Conservation (phyloP, 2,888 invertebrate genomes). For the Lasioglossum malachurum region DNA sequence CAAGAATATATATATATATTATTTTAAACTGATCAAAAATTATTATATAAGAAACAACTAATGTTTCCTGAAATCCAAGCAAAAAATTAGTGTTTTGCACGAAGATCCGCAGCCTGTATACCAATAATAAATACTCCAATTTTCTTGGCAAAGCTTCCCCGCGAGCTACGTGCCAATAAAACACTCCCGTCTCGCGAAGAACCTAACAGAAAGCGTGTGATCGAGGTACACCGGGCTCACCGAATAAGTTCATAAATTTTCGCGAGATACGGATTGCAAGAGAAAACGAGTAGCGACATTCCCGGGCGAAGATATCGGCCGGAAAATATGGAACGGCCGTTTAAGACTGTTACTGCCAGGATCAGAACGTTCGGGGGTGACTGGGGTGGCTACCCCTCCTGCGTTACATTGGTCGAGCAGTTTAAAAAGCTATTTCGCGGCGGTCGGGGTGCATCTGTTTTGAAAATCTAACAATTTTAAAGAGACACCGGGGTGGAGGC, state of each 20-base stretch:
- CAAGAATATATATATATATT: neutral
- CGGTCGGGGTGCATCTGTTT: conserved; percentile 80
- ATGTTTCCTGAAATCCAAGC: neutral
- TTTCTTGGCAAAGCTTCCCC: neutral
- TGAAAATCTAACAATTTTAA: conserved; percentile 75
- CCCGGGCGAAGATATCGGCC: conserved; percentile 71
- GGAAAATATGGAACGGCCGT: conserved; percentile 79
- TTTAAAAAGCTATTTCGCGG: conserved; percentile 81
- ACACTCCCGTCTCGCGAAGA: neutral
- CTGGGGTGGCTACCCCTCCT: conserved; percentile 60
- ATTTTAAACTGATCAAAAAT: neutral
- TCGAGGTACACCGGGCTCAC: neutral
- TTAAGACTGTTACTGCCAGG: conserved; percentile 80
- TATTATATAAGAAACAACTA: neutral
- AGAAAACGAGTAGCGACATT: conserved; percentile 7
- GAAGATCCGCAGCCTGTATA: neutral
- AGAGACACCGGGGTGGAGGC: conserved; percentile 62
- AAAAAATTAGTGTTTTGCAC: neutral
- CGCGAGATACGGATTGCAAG: conserved; percentile 55
- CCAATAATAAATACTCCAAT: neutral
- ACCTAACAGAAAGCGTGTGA: neutral
- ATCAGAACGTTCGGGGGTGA: conserved; percentile 70
- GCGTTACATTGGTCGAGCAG: conserved; percentile 74
- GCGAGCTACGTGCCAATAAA: neutral
- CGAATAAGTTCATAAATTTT: conserved; percentile 75